A percentile compares a stretch with the other conserved stretches of the same genome.
These are phyloP conservation scores for Lasiurus cinereus DNA, from an alignment of 2,113 vertebrate species.

Conservation along the genomic window DNA sequence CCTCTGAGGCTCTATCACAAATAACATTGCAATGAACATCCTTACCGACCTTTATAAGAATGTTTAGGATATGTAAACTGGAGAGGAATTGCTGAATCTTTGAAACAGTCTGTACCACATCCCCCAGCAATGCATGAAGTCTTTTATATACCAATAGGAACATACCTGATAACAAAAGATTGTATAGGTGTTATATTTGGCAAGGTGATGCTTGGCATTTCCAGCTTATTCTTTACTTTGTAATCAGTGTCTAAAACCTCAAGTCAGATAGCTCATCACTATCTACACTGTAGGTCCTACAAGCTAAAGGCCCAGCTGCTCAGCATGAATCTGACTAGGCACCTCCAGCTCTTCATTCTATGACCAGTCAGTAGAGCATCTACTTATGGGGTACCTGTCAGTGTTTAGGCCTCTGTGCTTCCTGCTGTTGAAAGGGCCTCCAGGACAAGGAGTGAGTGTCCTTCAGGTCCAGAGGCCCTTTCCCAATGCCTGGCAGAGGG, in stretches of 20 bases:
- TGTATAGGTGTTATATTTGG: neutral
- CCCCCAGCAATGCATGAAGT: neutral
- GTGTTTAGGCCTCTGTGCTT: neutral
- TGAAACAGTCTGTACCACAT: neutral
- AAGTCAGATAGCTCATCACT: neutral
- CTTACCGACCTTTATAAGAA: neutral
- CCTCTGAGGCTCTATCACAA: neutral
- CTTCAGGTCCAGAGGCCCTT: neutral
- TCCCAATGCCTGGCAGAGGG: no score
- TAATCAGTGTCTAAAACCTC: neutral
- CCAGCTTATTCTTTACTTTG: neutral
- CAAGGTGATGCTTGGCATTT: neutral
- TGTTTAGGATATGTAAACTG: neutral
- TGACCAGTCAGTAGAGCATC: neutral
- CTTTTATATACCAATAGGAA: neutral
- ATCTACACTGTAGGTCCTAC: no score
- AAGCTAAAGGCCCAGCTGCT: neutral
- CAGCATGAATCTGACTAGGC: neutral
- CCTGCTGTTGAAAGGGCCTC: neutral
- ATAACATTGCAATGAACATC: neutral
- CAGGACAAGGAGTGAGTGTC: no score
- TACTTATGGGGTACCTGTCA: neutral
- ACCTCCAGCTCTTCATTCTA: neutral
- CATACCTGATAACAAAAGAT: neutral
- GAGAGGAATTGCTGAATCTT: neutral